Evolutionary conservation across 2,888 invertebrate genomes (phyloP).

Genomic region (Carabus problematicus): DNA sequence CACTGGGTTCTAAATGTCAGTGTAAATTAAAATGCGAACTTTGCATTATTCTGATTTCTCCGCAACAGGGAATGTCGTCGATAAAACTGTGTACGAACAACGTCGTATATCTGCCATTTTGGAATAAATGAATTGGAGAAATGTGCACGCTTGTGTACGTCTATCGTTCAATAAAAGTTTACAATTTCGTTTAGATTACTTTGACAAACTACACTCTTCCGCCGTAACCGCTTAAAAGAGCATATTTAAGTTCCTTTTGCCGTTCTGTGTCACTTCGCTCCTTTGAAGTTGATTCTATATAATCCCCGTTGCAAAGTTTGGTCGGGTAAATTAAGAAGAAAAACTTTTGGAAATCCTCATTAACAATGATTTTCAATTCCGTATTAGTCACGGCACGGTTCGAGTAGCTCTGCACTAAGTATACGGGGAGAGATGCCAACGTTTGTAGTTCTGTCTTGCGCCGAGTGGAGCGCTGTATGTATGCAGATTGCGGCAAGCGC

Average conservation of each 20-base stretch:
- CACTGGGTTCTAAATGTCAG: neutral
- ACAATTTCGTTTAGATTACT: conserved; percentile 32
- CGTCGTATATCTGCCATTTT: conserved; percentile 22
- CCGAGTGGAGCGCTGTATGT: conserved; percentile 41
- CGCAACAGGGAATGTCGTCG: neutral
- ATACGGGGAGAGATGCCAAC: no score
- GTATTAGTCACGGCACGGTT: conserved; percentile 43
- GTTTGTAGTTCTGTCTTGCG: neutral
- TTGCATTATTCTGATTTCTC: neutral
- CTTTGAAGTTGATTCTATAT: conserved; percentile 40
- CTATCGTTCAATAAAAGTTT: conserved; percentile 24
- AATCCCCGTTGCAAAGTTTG: conserved; percentile 43
- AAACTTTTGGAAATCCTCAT: conserved; percentile 47
- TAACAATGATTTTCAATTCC: conserved; percentile 49
- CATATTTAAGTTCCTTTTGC: conserved; percentile 37
- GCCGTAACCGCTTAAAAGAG: conserved; percentile 19
- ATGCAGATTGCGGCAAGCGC: conserved; percentile 47
- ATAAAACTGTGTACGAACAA: conserved; percentile 7
- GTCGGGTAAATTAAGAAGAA: conserved; percentile 46
- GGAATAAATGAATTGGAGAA: conserved; percentile 19
- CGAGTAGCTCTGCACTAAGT: neutral
- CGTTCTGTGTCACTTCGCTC: conserved; percentile 23
- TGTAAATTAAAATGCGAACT: conserved; percentile 1
- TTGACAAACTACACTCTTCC: conserved; percentile 33
- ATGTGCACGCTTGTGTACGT: conserved; percentile 5